These are phyloP conservation scores for Oncorhynchus clarkii DNA, from an alignment of 2,113 vertebrate species.

Conservation along the genomic window DNA sequence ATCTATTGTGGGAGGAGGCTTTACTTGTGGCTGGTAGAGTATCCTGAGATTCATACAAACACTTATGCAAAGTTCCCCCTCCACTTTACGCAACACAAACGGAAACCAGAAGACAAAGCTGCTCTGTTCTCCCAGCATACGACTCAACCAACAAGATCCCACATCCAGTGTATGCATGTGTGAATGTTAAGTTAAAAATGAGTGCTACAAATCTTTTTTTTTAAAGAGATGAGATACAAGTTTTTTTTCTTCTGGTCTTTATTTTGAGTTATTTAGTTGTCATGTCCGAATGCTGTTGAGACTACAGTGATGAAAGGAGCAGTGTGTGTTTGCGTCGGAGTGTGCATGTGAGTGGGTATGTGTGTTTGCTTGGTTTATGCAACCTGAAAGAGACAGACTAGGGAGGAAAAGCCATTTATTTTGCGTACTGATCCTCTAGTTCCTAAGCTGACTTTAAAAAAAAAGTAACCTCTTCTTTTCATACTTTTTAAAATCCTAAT, in stretches of 20 bases:
- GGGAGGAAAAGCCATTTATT: slow-evolving; percentile 86
- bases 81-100: slow-evolving; percentile 67
- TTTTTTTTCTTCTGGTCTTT: slow-evolving; percentile 38
- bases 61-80: slow-evolving; percentile 77
- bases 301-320: slow-evolving; percentile 37
- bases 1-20: slow-evolving; percentile 57
- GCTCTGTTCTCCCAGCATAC: slow-evolving; percentile 52
- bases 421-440: slow-evolving; percentile 88
- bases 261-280: slow-evolving; percentile 60
- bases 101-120: slow-evolving; percentile 58
- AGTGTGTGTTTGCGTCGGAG: slow-evolving; percentile 57
- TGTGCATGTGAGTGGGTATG: slow-evolving; percentile 40
- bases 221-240: slow-evolving; percentile 51
- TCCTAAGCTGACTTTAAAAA: slow-evolving; percentile 74
- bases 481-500: too few species aligned
- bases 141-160: slow-evolving; percentile 66
- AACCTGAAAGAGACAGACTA: slow-evolving; percentile 61
- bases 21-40: slow-evolving; percentile 38
- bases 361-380: slow-evolving; percentile 38
- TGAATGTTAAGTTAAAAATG: slow-evolving; percentile 86
- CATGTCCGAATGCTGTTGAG: slow-evolving; percentile 57
- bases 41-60: slow-evolving; percentile 51
- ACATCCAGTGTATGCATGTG: slow-evolving; percentile 82
- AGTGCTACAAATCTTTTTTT: slow-evolving; percentile 74
- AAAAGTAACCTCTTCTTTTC: slow-evolving; percentile 32